Evolutionary conservation across 2,797 vertebrate genomes (phyloP).

Genomic region (Denticeps clupeoides): DNA sequence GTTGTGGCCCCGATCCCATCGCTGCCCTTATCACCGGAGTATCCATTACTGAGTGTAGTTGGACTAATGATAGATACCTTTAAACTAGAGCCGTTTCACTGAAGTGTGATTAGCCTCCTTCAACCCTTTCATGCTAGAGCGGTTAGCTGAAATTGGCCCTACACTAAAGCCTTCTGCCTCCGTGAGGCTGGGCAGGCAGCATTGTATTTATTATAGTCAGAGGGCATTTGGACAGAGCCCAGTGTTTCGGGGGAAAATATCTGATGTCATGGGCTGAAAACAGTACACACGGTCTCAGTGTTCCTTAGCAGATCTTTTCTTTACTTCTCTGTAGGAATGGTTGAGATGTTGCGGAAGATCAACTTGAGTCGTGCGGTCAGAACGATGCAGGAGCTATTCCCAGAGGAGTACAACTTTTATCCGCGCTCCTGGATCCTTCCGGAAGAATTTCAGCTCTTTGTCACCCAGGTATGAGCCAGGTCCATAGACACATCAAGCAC

Average conservation of each 20-base stretch:
- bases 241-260: too few species aligned
- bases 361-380: constrained; percentile 85
- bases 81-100: neutral
- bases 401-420: constrained; percentile 93
- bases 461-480: constrained; percentile 61
- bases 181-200: too few species aligned
- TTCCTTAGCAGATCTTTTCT: neutral
- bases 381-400: constrained; percentile 88
- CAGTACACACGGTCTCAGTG: neutral
- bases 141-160: too few species aligned
- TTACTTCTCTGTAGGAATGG: constrained; percentile 72
- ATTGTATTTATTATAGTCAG: too few species aligned
- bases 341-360: constrained; percentile 88
- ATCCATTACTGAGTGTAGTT: neutral
- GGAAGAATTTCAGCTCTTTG: constrained; percentile 81
- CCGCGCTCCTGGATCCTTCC: constrained; percentile 96
- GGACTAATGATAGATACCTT: neutral
- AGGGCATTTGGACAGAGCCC: too few species aligned
- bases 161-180: too few species aligned
- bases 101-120: neutral
- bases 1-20: neutral
- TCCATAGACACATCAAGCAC: neutral
- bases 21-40: neutral
- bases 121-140: too few species aligned
- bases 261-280: too few species aligned